Percentiles rank a stretch among this genome's conserved stretches.
phyloP scores from a whole-genome alignment of 2,888 invertebrate genomes.

The Caenorhabditis plicata region DNA sequence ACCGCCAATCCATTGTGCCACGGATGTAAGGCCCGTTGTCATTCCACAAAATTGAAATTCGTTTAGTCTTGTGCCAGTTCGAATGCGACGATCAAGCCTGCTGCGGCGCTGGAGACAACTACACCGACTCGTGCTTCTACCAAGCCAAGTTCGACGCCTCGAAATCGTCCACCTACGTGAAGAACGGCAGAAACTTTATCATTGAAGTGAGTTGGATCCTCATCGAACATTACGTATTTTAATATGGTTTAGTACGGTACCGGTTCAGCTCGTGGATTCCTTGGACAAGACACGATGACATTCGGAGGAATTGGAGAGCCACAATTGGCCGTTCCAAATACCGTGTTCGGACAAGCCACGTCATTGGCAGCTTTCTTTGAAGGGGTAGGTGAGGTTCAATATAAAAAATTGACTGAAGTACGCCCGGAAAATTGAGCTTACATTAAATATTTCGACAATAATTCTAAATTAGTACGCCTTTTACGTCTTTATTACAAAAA shows the following conservation, averaged over 20 bases:
- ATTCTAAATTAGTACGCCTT: too few species aligned
- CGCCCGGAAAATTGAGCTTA: not conserved
- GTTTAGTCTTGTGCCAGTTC: slow-evolving; percentile 30
- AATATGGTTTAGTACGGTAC: slow-evolving; percentile 34
- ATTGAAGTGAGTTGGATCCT: slow-evolving; percentile 21
- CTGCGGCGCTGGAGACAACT: slow-evolving; percentile 40
- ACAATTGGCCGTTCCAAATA: slow-evolving; percentile 65
- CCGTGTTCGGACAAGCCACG: slow-evolving; percentile 69
- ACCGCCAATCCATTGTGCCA: slow-evolving; percentile 21
- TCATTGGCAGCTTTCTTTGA: slow-evolving; percentile 69
- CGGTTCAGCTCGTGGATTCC: slow-evolving; percentile 40
- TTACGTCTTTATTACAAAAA: too few species aligned
- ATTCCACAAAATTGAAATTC: not conserved
- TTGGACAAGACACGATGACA: slow-evolving; percentile 44
- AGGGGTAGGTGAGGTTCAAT: too few species aligned
- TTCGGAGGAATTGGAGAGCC: slow-evolving; percentile 40
- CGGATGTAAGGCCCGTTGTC: slow-evolving; percentile 12
- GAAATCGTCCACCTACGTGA: slow-evolving; percentile 41
- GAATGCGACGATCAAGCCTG: slow-evolving; percentile 42
- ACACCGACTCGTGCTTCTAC: slow-evolving; percentile 42
- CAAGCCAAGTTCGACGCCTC: slow-evolving; percentile 44
- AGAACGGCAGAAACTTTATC: slow-evolving; percentile 43
- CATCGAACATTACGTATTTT: not conserved
- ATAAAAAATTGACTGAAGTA: not conserved
- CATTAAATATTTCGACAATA: too few species aligned